Conservation (phyloP, 2,888 invertebrate genomes). For the Trisateles emortualis region DNA sequence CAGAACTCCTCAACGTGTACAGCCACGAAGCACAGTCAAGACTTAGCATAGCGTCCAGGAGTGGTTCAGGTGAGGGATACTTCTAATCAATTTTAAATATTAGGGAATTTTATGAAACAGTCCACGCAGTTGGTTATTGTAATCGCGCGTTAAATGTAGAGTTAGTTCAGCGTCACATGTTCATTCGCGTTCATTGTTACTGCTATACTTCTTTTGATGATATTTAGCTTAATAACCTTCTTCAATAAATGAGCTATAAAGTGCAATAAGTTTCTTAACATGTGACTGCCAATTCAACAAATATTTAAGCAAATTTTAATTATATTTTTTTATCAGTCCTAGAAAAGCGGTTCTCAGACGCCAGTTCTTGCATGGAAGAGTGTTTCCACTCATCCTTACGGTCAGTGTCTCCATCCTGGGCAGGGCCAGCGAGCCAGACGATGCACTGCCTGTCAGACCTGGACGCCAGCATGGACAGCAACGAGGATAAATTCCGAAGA, state of each 20-base stretch:
- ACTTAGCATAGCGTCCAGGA: slow-evolving; percentile 78
- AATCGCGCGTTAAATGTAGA: too few relatives aligned
- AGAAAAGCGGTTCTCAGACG: slow-evolving; percentile 82
- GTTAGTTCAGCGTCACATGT: too few relatives aligned
- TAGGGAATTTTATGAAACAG: too few relatives aligned
- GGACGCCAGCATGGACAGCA: slow-evolving; percentile 75
- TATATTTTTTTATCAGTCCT: slow-evolving; percentile 54
- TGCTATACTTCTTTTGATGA: too few relatives aligned
- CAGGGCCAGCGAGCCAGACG: slow-evolving; percentile 75
- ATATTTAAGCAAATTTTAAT: background rate
- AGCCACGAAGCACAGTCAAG: slow-evolving; percentile 86
- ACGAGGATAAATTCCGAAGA: slow-evolving; percentile 77
- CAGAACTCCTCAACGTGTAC: slow-evolving; percentile 89
- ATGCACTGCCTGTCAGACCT: slow-evolving; percentile 82
- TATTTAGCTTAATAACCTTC: too few relatives aligned
- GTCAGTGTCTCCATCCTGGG: slow-evolving; percentile 80
- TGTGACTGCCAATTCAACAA: background rate
- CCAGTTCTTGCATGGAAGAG: slow-evolving; percentile 78
- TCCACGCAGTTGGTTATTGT: too few relatives aligned
- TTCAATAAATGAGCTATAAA: too few relatives aligned
- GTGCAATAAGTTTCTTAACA: too few relatives aligned
- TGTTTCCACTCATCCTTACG: slow-evolving; percentile 77
- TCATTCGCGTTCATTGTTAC: too few relatives aligned
- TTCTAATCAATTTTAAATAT: background rate
- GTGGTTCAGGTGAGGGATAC: slow-evolving; percentile 71